phyloP scores from a whole-genome alignment of 1,140 invertebrate genomes.

The Hylyphantes graminicola region DNA sequence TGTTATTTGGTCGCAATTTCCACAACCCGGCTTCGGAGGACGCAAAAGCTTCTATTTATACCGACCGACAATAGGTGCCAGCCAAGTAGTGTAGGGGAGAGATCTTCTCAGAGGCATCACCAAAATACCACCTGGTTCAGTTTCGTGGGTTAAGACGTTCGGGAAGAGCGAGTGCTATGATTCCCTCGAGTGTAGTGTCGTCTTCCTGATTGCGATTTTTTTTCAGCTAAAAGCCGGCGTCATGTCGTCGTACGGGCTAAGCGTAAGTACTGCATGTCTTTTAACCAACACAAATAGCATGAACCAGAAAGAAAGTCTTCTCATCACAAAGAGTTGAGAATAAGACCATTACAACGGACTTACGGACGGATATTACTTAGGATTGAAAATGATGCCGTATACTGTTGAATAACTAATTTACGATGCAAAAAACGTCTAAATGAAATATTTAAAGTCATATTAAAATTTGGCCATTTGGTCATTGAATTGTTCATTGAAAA shows the following conservation, averaged over 20 bases:
- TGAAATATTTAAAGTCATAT: no score
- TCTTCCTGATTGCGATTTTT: conserved; percentile 11
- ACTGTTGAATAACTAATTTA: no score
- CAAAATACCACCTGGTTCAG: conserved; percentile 52
- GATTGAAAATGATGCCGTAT: no score
- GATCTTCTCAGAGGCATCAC: neutral
- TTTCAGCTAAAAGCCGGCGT: neutral
- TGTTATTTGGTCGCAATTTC: no score
- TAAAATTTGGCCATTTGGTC: no score
- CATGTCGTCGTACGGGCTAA: conserved; percentile 37
- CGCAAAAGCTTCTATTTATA: conserved; percentile 10
- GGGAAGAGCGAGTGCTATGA: conserved; percentile 11
- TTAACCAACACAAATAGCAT: neutral
- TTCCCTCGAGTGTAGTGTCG: neutral
- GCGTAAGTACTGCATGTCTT: conserved; percentile 21
- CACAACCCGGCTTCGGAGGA: no score
- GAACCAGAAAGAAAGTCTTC: no score
- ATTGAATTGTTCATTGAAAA: no score
- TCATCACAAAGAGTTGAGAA: no score
- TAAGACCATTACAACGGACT: no score
- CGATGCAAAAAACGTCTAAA: no score
- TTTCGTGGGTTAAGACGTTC: conserved; percentile 19
- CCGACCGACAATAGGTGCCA: conserved; percentile 26
- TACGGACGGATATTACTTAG: no score
- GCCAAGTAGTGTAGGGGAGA: neutral